Conservation (phyloP, 1,140 invertebrate genomes). For the Apis cerana region DNA sequence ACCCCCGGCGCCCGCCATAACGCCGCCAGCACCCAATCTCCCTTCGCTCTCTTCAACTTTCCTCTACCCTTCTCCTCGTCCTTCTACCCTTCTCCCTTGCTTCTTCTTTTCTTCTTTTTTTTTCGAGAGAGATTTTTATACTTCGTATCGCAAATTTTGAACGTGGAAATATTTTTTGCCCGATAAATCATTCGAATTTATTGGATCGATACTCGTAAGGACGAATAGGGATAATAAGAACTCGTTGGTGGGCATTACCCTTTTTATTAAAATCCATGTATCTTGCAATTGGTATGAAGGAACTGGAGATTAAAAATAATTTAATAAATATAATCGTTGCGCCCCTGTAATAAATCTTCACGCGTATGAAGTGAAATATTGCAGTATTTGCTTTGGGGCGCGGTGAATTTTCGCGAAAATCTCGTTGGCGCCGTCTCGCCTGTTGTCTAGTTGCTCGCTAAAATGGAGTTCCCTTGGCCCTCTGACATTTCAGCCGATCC, state of each 20-base stretch:
- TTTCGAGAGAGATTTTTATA: background rate
- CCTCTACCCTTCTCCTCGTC: conserved; percentile 44
- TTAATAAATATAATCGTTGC: background rate
- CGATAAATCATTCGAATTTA: no score
- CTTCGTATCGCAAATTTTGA: background rate
- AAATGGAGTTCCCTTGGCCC: conserved; percentile 22
- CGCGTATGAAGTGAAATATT: background rate
- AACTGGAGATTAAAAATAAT: no score
- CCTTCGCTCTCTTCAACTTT: conserved; percentile 35
- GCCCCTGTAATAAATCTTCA: conserved; percentile 29
- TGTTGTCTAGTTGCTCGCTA: conserved; percentile 33
- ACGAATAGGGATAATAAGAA: no score
- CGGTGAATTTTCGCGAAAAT: conserved; percentile 60
- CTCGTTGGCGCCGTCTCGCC: conserved; percentile 63
- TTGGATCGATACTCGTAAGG: no score
- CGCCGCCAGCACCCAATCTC: conserved; percentile 67
- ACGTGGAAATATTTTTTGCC: no score
- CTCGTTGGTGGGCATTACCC: no score
- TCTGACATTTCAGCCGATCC: conserved; percentile 31
- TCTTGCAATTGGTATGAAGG: no score
- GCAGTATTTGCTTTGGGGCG: conserved; percentile 20
- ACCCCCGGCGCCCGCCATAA: conserved; percentile 78
- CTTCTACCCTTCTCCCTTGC: conserved; percentile 8
- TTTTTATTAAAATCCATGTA: no score
- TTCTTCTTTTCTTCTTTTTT: conserved; percentile 14